Evolutionary conservation across 2,888 invertebrate species (phyloP), one percentile per base, ranked within the genome.

Genomic region (Branchellion lobata): DNA sequence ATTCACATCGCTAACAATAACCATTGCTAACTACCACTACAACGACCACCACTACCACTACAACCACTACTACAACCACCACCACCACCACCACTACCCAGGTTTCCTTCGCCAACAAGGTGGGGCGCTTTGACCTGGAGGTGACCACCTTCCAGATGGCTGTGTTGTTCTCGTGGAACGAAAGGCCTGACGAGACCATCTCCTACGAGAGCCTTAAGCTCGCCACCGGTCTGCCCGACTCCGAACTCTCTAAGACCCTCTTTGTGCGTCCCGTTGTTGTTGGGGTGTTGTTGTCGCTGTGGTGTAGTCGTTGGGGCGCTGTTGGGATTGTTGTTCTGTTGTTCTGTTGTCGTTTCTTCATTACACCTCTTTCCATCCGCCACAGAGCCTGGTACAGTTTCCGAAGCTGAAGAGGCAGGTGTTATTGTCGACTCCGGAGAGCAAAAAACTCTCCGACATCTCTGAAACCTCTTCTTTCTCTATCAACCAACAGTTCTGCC

Each of bases 121-220:
- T 94, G 79, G 98, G 88, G 2, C 92, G 94, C 84, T 99, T 94
- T 89, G 99, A 99, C 89, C 90, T 99, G 84, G 99, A 99, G 87
- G 97, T 99, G 5, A 99, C 98, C 21, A 98, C 99, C 34, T 98
- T 98, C 89, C 99, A 99, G 91, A 97, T 99, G 97, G 96, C 97
- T 57, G 97, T 99, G 24, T 89, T 99, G 68, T 98, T 97, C 89
- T 95, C 96, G 24, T 99, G 97, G 97, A 99, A 99, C 90, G 96
- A 97, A 87, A 91, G 81, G 83, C 95, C 95, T 0, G 83, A 92
- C 84, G 96, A 97, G 85, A 93, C 92, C 88, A 92, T 99, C 82
- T 93, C 94, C n/a, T 96, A 96, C 86, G 99, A 99, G 89, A 96
- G 96, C 89, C 90, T 99, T 81, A 91, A 95, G 85, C 90, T 99